These are phyloP conservation scores for Ceratosolen fusciceps DNA, from an alignment of 1,140 invertebrate species.

Conservation along the genomic window DNA sequence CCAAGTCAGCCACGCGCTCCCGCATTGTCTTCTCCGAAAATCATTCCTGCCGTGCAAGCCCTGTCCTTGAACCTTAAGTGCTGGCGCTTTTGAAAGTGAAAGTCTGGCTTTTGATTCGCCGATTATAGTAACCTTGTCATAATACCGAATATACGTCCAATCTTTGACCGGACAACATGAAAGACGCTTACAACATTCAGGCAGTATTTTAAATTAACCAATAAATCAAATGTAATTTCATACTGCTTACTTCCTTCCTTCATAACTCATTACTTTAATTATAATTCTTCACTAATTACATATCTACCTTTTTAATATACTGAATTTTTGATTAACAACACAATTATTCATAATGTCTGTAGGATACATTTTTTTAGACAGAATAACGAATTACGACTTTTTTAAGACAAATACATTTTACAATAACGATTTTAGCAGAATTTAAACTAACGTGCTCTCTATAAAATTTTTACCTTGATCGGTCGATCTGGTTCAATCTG, in stretches of 20 bases:
- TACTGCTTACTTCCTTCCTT: background rate
- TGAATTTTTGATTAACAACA: no score
- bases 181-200: background rate
- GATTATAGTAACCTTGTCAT: constrained; percentile 2
- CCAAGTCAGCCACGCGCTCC: background rate
- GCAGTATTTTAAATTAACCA: background rate
- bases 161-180: background rate
- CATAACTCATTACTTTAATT: background rate
- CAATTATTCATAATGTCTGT: no score
- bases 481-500: no score
- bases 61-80: background rate
- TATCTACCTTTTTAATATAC: no score
- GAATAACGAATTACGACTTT: no score
- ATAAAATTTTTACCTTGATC: no score
- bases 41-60: background rate
- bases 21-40: background rate
- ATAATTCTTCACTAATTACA: no score
- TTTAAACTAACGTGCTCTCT: no score
- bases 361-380: no score
- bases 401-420: no score
- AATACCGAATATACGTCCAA: background rate
- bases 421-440: no score
- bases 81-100: background rate
- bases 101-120: background rate
- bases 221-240: background rate